Base-by-base conservation (phyloP, 1,140 invertebrate genomes). In the Drosophila santomea region DNA sequence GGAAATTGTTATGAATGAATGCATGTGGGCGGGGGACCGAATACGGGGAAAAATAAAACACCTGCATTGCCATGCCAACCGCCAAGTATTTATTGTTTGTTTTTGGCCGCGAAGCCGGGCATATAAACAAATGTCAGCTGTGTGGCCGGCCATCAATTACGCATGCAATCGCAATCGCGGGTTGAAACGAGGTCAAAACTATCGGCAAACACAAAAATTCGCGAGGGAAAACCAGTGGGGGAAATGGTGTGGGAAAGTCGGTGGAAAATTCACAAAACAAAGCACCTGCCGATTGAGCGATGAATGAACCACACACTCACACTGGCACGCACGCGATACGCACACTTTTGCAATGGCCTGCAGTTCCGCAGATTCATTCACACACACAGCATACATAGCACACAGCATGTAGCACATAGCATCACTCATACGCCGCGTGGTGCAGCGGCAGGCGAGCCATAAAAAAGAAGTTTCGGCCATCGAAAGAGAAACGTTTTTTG, bases 1-100 rank as follows among this genome's bases (percentile, higher is more conserved):
- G 17, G 51, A 83, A 78, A 83, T 77, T 89, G 76, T 89, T 89
- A 89, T 89, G 84, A 89, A 89, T 89, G 84, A 89, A 89, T 89
- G 80, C 80, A 80, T 83, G 73, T 68, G 39, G 64, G 64, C 48
- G 64, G 61, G n/a, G 28, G 28, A 32, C 8, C 7, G 4, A 25
- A 14, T 36, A 44, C 63, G 39, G 62, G 20, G 20, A 20, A 45
- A 52, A 52, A 36, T n/a, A 52, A 35, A 17, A 0, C 60, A 56
- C 58, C 60, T 43, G 17, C 35, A 79, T 86, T 82, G 52, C 60
- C 69, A 64, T 60, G 74, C 60, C 82, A 74, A 80, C 81, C 77
- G 41, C 48, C 57, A 77, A 74, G 68, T 64, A 68, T 60, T 43
- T 57, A 60, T 61, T 68, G 59, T 44, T 74, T 59, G 60, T 63